Conservation (phyloP, 2,888 invertebrate genomes). For the Cremastobaeus sp. region DNA sequence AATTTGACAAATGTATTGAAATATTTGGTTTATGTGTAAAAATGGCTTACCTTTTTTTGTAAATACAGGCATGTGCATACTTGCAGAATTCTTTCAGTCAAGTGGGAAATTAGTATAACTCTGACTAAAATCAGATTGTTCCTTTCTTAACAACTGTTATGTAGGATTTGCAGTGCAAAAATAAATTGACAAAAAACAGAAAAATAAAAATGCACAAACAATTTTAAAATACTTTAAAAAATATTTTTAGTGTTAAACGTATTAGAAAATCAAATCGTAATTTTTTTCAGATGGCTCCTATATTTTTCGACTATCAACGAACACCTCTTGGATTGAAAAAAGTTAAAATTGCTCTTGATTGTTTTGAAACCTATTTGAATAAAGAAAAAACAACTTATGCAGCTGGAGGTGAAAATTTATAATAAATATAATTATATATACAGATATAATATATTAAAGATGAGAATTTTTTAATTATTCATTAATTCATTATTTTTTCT, state of each 20-base stretch:
- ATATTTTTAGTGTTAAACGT: background rate
- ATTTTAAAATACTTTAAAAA: background rate
- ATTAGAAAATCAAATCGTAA: conserved; percentile 2
- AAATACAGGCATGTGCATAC: too few relatives aligned
- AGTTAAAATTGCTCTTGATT: conserved; percentile 82
- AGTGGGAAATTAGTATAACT: too few relatives aligned
- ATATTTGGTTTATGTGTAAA: too few relatives aligned
- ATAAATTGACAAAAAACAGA: too few relatives aligned
- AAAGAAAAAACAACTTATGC: conserved; percentile 82
- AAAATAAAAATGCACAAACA: background rate
- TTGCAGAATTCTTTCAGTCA: too few relatives aligned
- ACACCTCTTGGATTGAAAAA: conserved; percentile 84
- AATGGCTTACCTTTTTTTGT: too few relatives aligned
- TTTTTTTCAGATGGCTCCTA: conserved; percentile 84
- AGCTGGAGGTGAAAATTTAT: conserved; percentile 79
- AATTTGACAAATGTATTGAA: too few relatives aligned
- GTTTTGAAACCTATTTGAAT: conserved; percentile 84
- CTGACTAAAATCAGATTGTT: too few relatives aligned
- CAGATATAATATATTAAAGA: background rate
- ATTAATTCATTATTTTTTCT: conserved; percentile 36
- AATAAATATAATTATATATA: background rate
- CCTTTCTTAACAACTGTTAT: too few relatives aligned
- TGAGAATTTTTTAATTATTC: background rate
- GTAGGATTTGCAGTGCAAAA: too few relatives aligned
- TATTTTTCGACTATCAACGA: conserved; percentile 87